Percentiles rank a stretch among this genome's conserved stretches.
These are phyloP conservation scores for Enteromius fasciolatus DNA, from an alignment of 2,797 vertebrate genomes.

Conservation along the genomic window DNA sequence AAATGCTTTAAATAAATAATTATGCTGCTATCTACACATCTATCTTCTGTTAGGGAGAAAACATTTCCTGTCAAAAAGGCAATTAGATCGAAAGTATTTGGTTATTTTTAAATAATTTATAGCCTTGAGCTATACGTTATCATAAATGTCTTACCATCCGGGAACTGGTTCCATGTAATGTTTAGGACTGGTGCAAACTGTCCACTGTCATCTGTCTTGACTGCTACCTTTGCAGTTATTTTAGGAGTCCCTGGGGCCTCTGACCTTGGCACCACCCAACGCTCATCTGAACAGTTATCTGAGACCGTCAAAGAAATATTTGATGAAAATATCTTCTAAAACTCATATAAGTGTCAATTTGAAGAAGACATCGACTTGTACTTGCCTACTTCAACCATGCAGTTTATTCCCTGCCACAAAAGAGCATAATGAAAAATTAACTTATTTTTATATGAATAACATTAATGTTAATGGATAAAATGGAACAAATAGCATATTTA, in stretches of 20 bases:
- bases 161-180: conserved; percentile 7
- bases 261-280: accelerated
- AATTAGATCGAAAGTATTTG: neutral
- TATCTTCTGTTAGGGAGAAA: too few relatives aligned
- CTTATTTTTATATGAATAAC: neutral
- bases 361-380: neutral
- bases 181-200: conserved; percentile 27
- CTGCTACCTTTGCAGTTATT: neutral
- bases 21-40: neutral
- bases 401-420: conserved; percentile 65
- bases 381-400: conserved; percentile 57
- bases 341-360: neutral
- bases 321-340: neutral
- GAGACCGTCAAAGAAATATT: neutral
- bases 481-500: conserved; percentile 48
- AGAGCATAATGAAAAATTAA: neutral
- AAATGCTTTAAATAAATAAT: neutral
- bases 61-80: neutral
- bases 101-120: neutral
- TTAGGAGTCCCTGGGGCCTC: conserved; percentile 14
- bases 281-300: conserved; percentile 64
- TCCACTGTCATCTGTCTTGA: conserved; percentile 40
- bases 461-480: neutral
- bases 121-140: neutral
- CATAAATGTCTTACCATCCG: conserved; percentile 45